Evolutionary conservation across 2,888 invertebrate genomes (phyloP).

Genomic region (Phortica okadai): DNA sequence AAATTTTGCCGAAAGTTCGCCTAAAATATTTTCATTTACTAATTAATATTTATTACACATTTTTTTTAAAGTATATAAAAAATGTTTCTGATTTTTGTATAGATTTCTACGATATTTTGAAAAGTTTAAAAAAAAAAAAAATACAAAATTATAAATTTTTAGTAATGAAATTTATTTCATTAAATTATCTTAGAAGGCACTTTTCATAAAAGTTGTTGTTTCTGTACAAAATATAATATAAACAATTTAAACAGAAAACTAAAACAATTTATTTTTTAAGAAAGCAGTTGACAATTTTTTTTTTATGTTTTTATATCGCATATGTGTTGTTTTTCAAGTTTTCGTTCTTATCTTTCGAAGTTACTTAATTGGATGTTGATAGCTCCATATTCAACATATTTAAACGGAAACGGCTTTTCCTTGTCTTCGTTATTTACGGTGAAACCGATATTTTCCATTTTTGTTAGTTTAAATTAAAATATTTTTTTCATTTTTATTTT

Average conservation of each 20-base stretch:
- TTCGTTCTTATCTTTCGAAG: no score
- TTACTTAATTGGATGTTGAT: no score
- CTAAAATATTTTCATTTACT: constrained; percentile 50
- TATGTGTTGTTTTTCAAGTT: no score
- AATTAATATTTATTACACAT: constrained; percentile 42
- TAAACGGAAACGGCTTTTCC: no score
- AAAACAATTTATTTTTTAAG: neutral
- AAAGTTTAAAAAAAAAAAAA: constrained; percentile 44
- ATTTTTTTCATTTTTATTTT: no score
- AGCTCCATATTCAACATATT: no score
- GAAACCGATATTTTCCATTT: no score
- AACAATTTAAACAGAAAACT: constrained; percentile 30
- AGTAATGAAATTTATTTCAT: constrained; percentile 19
- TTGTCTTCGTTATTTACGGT: no score
- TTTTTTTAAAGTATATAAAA: constrained; percentile 43
- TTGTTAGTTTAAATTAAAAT: no score
- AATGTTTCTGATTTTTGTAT: constrained; percentile 49
- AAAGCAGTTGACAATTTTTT: no score
- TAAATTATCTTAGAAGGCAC: constrained; percentile 41
- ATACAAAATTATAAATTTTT: constrained; percentile 53
- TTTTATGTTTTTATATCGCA: no score
- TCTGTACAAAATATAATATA: constrained; percentile 22
- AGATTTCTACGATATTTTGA: constrained; percentile 41
- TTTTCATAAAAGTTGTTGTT: constrained; percentile 28
- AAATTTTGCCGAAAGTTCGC: constrained; percentile 70